Evolutionary conservation across 2,888 invertebrate genomes (phyloP).

Genomic region (Ditylenchus weischeri): DNA sequence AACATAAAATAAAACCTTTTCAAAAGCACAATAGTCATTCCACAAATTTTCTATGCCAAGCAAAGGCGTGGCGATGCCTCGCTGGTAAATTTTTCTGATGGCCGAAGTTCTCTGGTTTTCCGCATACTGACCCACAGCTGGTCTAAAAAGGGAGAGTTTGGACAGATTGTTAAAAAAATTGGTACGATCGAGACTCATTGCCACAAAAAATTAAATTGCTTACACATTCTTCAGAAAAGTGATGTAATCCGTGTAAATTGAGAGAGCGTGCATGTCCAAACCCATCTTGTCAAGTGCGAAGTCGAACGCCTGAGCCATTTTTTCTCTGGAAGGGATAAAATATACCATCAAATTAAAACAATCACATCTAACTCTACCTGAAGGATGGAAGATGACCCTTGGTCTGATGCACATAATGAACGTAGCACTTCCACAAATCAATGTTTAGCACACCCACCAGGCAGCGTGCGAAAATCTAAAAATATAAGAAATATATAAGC

Average conservation of each 20-base stretch:
- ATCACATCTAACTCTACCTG: slow-evolving; percentile 65
- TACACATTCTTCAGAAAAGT: slow-evolving; percentile 73
- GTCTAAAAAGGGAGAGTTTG: slow-evolving; percentile 61
- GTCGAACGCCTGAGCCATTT: slow-evolving; percentile 98
- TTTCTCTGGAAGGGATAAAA: slow-evolving; percentile 72
- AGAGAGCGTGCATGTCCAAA: slow-evolving; percentile 91
- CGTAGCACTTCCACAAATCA: slow-evolving; percentile 94
- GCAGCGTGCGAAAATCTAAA: slow-evolving; percentile 90
- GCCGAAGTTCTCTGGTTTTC: slow-evolving; percentile 99
- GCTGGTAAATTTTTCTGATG: slow-evolving; percentile 91
- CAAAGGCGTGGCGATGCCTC: slow-evolving; percentile 92
- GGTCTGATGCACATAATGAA: slow-evolving; percentile 95
- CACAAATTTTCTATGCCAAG: slow-evolving; percentile 87
- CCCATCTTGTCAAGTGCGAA: slow-evolving; percentile 98
- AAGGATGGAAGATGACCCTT: slow-evolving; percentile 86
- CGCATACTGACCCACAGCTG: slow-evolving; percentile 95
- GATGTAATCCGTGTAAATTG: slow-evolving; percentile 96
- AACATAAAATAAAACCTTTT: slow-evolving; percentile 63
- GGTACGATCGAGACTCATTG: background rate
- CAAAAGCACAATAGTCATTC: slow-evolving; percentile 95
- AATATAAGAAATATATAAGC: slow-evolving; percentile 21
- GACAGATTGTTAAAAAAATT: background rate
- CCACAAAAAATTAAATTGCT: slow-evolving; percentile 26
- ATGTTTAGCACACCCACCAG: slow-evolving; percentile 97
- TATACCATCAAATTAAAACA: slow-evolving; percentile 21